Evolutionary conservation across 2,888 invertebrate genomes (phyloP), one percentile per base, ranked within the genome.

Genomic region (Hedya salicella): DNA sequence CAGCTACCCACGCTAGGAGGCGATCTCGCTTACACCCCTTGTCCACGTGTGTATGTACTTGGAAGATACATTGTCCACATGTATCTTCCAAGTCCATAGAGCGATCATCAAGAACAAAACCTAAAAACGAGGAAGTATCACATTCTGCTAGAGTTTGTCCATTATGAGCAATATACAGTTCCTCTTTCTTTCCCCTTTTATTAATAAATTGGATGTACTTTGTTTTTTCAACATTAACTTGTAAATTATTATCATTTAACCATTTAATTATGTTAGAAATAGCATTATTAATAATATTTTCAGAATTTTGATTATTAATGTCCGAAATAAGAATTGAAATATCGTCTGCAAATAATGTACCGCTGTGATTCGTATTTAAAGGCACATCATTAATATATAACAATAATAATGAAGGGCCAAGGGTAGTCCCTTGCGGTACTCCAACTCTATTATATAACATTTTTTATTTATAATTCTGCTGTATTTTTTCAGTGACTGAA

Each of bases 391-490:
- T 25, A 25, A 25, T 25, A 3, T 17, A 17, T 13, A 48, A 48
- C n/a, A 48, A n/a, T 13, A 48, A 48, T 6, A 48, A 48, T 48
- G n/a, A 3, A 48, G 48, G 48, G 3, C 48, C 48, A 48, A 48
- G 48, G 13, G 21, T 48, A 48, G 48, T 48, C n/a, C 48, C 48
- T 21, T 48, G 48, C n/a, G 48, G 48, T 21, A 48, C 48, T 5
- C 48, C 48, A 25, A 48, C 48, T 13, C 5, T 48, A 25, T 48
- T 48, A 48, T 5, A 21, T 48, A 48, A n/a, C 48, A 25, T n/a
- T 6, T 21, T 25, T 21, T 21, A n/a, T 48, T n/a, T 48, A 21
- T 48, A 48, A 17, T 25, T 48, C 21, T 48, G 21, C 6, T 21
- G 48, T 3, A 25, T 48, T 25, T 48, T 48, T 13, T 48, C 25